Evolutionary conservation across 2,888 invertebrate genomes (phyloP).

Genomic region (Phania funesta): DNA sequence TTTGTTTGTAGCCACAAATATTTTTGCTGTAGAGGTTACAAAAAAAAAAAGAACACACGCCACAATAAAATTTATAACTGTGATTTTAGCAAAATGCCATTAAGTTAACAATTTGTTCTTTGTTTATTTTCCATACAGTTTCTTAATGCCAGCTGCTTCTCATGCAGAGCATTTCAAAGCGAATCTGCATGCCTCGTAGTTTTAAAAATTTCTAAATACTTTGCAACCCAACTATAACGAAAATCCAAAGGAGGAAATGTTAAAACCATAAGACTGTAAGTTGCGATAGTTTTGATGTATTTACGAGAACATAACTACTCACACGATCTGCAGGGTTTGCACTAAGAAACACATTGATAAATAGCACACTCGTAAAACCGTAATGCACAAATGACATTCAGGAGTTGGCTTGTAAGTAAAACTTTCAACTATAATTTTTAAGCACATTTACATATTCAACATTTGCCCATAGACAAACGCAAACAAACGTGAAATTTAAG

Average conservation of each 20-base stretch:
- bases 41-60: not conserved
- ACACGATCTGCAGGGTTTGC: not conserved
- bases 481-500: constrained; percentile 48
- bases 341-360: constrained; percentile 5
- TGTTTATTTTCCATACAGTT: not conserved
- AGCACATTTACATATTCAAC: constrained; percentile 24
- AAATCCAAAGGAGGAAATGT: too few species aligned
- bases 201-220: not conserved
- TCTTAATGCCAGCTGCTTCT: constrained; percentile 15
- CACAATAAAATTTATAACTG: constrained; percentile 58
- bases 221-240: too few species aligned
- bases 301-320: too few species aligned
- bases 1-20: constrained; percentile 8
- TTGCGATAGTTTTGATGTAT: too few species aligned
- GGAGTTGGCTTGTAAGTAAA: not conserved
- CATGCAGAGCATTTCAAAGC: not conserved
- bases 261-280: too few species aligned
- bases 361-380: not conserved
- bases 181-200: not conserved
- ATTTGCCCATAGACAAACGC: constrained; percentile 10
- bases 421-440: not conserved
- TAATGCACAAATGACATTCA: constrained; percentile 19
- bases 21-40: not conserved
- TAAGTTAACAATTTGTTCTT: constrained; percentile 24
- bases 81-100: constrained; percentile 58